Evolutionary conservation across 2,797 vertebrate species (phyloP).

Genomic region (Thunnus albacares): DNA sequence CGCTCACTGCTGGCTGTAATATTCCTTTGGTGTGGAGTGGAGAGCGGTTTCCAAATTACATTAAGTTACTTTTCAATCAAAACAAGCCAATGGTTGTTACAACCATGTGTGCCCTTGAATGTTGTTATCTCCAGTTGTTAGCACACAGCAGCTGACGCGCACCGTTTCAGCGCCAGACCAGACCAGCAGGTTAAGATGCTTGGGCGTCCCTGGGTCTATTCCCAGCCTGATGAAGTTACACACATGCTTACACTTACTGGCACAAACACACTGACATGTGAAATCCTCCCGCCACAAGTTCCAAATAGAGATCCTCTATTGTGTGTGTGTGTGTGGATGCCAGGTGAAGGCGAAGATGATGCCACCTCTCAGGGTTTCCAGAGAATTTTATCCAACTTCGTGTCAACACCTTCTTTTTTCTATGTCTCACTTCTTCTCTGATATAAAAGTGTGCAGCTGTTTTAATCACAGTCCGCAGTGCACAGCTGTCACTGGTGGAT

Average conservation of each 20-base stretch:
- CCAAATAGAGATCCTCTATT: constrained; percentile 33
- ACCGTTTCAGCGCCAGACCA: constrained; percentile 10
- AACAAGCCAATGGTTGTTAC: constrained; percentile 55
- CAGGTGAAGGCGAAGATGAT: constrained; percentile 1
- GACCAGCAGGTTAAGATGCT: constrained; percentile 45
- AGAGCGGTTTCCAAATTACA: constrained; percentile 58
- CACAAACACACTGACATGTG: constrained; percentile 43
- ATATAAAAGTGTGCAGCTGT: constrained; percentile 11
- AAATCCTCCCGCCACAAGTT: constrained; percentile 34
- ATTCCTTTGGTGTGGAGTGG: constrained; percentile 36
- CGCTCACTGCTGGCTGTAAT: constrained; percentile 42
- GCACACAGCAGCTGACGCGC: constrained; percentile 51
- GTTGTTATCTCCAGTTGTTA: constrained; percentile 58
- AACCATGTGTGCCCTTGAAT: constrained; percentile 37
- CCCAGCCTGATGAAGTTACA: constrained; percentile 64
- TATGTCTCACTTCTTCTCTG: background rate
- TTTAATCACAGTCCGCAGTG: background rate
- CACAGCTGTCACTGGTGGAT: background rate
- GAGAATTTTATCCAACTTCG: constrained; percentile 13
- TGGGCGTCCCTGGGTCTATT: constrained; percentile 53
- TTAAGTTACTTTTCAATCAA: constrained; percentile 49
- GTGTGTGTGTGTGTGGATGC: constrained; percentile 16
- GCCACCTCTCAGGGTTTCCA: constrained; percentile 12
- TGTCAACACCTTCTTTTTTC: constrained; percentile 9
- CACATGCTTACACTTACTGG: constrained; percentile 36